A percentile compares a stretch with the other conserved stretches of the same genome.
phyloP scores from a whole-genome alignment of 1,140 invertebrate species.

The Drosophila sulfurigaster region DNA sequence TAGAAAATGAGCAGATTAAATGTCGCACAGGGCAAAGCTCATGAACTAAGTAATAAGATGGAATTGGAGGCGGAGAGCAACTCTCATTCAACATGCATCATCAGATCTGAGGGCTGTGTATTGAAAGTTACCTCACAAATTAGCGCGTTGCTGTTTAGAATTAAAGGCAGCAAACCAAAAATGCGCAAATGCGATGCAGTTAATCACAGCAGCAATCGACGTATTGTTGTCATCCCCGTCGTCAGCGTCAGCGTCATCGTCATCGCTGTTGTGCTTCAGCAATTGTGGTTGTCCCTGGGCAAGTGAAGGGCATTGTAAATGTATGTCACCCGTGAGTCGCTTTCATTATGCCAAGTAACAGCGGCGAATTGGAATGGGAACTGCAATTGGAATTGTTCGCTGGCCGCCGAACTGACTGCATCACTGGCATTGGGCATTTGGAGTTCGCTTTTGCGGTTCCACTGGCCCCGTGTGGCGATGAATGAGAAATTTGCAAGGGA shows the following conservation, averaged over 20 bases:
- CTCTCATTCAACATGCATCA: background rate
- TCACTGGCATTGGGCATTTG: conserved; percentile 5
- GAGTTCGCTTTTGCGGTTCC: conserved; percentile 48
- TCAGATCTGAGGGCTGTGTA: background rate
- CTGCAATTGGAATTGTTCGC: conserved; percentile 44
- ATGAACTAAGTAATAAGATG: conserved; percentile 7
- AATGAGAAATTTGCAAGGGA: conserved; percentile 70
- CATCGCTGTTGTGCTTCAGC: conserved; percentile 8
- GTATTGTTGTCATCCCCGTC: conserved; percentile 38
- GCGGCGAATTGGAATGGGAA: conserved; percentile 17
- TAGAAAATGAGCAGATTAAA: conserved; percentile 41
- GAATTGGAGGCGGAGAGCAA: background rate
- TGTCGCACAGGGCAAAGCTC: conserved; percentile 1
- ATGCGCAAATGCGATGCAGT: conserved; percentile 55
- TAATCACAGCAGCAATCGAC: conserved; percentile 58
- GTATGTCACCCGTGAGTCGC: conserved; percentile 58
- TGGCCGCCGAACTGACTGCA: background rate
- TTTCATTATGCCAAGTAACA: conserved; percentile 43
- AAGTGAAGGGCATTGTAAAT: conserved; percentile 17
- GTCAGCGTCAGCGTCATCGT: conserved; percentile 22
- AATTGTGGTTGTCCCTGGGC: background rate
- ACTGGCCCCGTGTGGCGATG: conserved; percentile 40
- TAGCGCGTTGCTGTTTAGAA: conserved; percentile 59
- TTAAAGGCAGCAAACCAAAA: conserved; percentile 55
- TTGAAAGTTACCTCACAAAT: conserved; percentile 41